These are phyloP conservation scores for Stenopsyche tienmushanensis DNA, from an alignment of 1,140 invertebrate species.

Conservation along the genomic window DNA sequence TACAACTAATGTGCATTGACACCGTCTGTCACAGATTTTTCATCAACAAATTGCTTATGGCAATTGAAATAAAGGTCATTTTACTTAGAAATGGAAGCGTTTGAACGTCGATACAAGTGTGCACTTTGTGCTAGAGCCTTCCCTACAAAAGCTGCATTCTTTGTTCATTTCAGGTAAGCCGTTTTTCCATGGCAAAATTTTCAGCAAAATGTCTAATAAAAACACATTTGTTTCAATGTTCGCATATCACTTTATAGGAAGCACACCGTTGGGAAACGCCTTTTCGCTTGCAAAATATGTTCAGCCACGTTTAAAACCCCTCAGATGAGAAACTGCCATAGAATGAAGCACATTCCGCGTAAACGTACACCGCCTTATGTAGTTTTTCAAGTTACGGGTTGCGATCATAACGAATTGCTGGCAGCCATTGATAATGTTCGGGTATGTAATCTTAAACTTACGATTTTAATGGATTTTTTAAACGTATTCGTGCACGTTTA, in stretches of 20 bases:
- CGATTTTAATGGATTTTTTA: too few relatives aligned
- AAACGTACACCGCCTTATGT: constrained; percentile 8
- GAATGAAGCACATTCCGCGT: constrained; percentile 9
- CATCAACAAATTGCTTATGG: too few relatives aligned
- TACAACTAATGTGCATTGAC: too few relatives aligned
- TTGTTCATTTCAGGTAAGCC: constrained; percentile 16
- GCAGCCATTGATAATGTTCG: constrained; percentile 1
- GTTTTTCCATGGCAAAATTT: too few relatives aligned
- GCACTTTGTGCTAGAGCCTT: constrained; percentile 18
- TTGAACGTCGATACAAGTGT: constrained; percentile 15
- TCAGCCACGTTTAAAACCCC: constrained; percentile 18
- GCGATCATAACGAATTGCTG: constrained; percentile 4
- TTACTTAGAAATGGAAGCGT: constrained; percentile 15
- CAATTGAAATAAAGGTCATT: constrained; percentile 26
- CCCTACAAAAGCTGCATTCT: constrained; percentile 14
- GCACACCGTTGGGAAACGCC: constrained; percentile 21
- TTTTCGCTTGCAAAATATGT: constrained; percentile 10
- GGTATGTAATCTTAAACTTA: neutral
- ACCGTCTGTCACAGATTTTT: too few relatives aligned
- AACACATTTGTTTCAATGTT: too few relatives aligned
- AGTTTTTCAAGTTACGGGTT: constrained; percentile 17
- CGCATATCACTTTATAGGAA: constrained; percentile 8
- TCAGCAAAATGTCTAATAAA: too few relatives aligned
- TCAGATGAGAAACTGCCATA: constrained; percentile 16
- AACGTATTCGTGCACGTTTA: too few relatives aligned